Base-by-base conservation (phyloP, 2,888 invertebrate genomes). In the Synanthedon vespiformis region DNA sequence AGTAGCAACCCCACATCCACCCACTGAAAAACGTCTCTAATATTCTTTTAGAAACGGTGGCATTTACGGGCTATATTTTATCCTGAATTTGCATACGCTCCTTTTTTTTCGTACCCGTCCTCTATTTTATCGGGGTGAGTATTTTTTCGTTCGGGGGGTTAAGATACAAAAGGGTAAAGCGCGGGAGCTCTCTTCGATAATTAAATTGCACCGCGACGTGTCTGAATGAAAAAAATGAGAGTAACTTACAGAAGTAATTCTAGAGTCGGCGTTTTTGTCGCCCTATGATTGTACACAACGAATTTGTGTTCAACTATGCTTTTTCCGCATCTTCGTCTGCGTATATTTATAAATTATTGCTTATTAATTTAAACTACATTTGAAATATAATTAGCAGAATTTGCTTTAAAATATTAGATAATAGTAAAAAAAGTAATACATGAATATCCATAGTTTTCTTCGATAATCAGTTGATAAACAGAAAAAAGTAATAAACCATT, bases 1-100 rank as follows among this genome's bases (percentile, higher is more conserved):
- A 85, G 84, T 82, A 77, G 71, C 76, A 71, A 77, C 82, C 80
- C 88, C 87, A 5, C 83, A 81, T 87, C 87, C 83, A 81, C 88
- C 88, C 88, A 85, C 88, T 87, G 88, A 86, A 88, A 88, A 88
- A 88, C 87, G 88, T 85, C 87, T 88, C 88, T 88, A 88, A 88
- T 88, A 88, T 88, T 88, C 88, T 88, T 88, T 88, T 88, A 87
- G 88, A 88, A 88, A 88, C 88, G 87, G 87, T 87, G 88, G 88
- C 88, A 88, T 88, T 88, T 88, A 88, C 88, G 88, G 88, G 88
- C 88, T 88, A 88, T 88, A 88, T 88, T 88, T 88, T 88, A 88
- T 88, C 88, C 88, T 77, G 88, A 88, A 88, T 88, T 88, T 88
- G 88, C 88, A 88, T 88, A 88, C 88, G 87, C 88, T 87, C 84